Conservation (phyloP, 2,888 invertebrate genomes). For the Leptopilina drosophilae region DNA sequence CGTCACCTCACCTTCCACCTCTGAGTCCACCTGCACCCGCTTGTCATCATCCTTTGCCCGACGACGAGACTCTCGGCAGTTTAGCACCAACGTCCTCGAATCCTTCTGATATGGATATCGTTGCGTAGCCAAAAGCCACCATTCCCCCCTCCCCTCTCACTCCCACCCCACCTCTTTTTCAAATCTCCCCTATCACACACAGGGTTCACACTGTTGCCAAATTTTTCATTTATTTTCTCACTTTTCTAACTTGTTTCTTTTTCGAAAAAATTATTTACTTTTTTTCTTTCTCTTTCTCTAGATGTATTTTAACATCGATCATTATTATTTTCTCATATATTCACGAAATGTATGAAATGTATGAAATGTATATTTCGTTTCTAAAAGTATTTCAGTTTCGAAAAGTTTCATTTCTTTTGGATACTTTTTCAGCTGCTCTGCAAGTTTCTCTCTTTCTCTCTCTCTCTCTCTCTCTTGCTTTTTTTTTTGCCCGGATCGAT, state of each 20-base stretch:
- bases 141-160: too few species aligned
- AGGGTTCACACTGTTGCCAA: conserved; percentile 19
- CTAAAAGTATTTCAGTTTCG: background rate
- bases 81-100: conserved; percentile 73
- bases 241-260: too few species aligned
- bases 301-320: too few species aligned
- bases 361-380: background rate
- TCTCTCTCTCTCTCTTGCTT: too few species aligned
- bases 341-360: background rate
- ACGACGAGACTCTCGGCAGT: conserved; percentile 74
- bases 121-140: conserved; percentile 70
- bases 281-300: too few species aligned
- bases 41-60: conserved; percentile 70
- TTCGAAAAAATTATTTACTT: too few species aligned
- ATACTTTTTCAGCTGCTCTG: conserved; percentile 10
- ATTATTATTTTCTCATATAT: background rate
- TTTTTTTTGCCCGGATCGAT: conserved; percentile 32
- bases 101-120: conserved; percentile 75
- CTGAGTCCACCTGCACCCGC: conserved; percentile 72
- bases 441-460: background rate
- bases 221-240: background rate
- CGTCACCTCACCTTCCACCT: conserved; percentile 79
- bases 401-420: conserved; percentile 4
- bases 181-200: conserved; percentile 5
- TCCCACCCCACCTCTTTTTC: too few species aligned